phyloP scores from a whole-genome alignment of 2,888 invertebrate genomes.

The Atethmia centrago region DNA sequence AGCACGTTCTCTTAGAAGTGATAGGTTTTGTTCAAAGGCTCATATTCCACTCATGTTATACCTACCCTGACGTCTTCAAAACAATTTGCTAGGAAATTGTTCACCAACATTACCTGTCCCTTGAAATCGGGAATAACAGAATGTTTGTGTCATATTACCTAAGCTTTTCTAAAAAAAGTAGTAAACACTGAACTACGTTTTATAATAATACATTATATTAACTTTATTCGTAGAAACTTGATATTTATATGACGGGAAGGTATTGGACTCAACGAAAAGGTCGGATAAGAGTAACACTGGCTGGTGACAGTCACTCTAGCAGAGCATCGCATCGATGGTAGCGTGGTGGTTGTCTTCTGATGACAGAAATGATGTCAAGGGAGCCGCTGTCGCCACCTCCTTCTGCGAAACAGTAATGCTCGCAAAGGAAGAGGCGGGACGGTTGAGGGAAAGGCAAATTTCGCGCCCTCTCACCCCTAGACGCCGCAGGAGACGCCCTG shows the following conservation, averaged over 20 bases:
- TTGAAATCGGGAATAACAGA: background rate
- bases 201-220: background rate
- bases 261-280: too few relatives aligned
- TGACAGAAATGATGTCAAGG: too few relatives aligned
- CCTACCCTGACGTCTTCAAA: slow-evolving; percentile 20
- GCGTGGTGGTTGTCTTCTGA: too few relatives aligned
- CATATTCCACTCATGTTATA: background rate
- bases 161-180: background rate
- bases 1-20: background rate
- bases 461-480: too few relatives aligned
- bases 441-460: too few relatives aligned
- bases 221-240: background rate
- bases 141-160: background rate
- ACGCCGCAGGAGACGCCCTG: too few relatives aligned
- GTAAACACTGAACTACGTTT: background rate
- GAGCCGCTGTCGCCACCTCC: too few relatives aligned
- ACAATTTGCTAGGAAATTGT: slow-evolving; percentile 27
- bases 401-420: too few relatives aligned
- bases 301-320: too few relatives aligned
- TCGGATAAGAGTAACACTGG: too few relatives aligned
- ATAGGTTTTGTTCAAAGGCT: slow-evolving; percentile 10
- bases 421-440: too few relatives aligned
- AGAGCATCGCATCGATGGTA: too few relatives aligned
- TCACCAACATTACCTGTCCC: background rate
- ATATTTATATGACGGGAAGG: background rate